Evolutionary conservation across 2,113 vertebrate species (phyloP), one percentile per base, ranked within the genome.

Genomic region (Heptranchias perlo): DNA sequence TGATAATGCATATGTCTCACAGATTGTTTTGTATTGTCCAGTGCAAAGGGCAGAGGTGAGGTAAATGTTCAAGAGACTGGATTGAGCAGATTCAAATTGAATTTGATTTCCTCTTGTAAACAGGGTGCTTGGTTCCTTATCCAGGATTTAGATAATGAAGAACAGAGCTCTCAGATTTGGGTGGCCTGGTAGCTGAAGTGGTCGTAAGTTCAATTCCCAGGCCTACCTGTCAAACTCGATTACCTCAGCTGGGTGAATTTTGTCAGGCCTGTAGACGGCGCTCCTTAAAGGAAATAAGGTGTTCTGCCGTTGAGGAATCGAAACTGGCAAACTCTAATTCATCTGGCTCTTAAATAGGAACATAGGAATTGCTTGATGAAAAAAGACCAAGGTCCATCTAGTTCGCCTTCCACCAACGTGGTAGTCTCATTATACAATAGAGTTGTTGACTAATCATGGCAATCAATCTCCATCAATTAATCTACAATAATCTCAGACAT

Each of bases 101-200:
- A 95, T 95, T 95, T 95, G 94, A 95, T 95, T 49, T 95, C 65
- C 62, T 31, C 44, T 4, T 69, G 64, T 95, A 95, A 95, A 95
- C 94, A 95, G 64, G 64, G 25, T 95, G 58, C 94, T 49, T 44
- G 28, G 94, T 95, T 95, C 64, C 94, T 95, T 69, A 62, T 69
- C 94, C 94, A 73, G 47, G 64, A 52, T 95, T 69, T 31, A 95
- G 44, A 67, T 69, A 67, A 95, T 67, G 64, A 95, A 69, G 65
- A 69, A 49, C 94, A 95, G 94, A 95, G 65, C 94, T 52, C 65
- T 18, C 16, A 52, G 94, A 95, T 49, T 52, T 69, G 64, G 94
- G 94, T 95, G 65, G 44, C 64, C 94, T 95, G 64, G 44, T 69
- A 73, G 65, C 94, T 95, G 94, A 95, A 16, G 25, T 69, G 65